Evolutionary conservation across 2,113 vertebrate species (phyloP).

Genomic region (Scartelaos histophorus): DNA sequence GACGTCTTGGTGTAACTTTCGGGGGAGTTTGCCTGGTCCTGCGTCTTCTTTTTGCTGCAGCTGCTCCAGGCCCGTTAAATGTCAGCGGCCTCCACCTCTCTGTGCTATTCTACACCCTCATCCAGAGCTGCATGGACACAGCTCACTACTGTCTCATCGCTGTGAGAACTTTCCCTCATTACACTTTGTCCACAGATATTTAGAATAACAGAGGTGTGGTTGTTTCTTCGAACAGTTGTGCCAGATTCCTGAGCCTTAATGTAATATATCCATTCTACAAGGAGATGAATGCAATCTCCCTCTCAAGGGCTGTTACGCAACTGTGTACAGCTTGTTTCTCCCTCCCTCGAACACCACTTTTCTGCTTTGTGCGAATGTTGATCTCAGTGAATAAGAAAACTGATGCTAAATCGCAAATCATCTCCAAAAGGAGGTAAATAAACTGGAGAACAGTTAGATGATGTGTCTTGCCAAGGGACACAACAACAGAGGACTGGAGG

Average conservation of each 20-base stretch:
- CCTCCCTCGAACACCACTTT: background rate
- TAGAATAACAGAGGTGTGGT: conserved; percentile 11
- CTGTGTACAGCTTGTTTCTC: background rate
- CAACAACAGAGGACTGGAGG: background rate
- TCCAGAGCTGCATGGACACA: conserved; percentile 24
- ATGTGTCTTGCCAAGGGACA: background rate
- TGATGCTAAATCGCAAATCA: background rate
- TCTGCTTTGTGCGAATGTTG: background rate
- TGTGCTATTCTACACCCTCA: conserved; percentile 48
- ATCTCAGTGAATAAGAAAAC: background rate
- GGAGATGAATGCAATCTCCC: background rate
- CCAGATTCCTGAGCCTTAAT: conserved; percentile 36
- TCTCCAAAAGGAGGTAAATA: background rate
- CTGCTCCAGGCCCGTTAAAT: conserved; percentile 68
- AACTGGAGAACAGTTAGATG: background rate
- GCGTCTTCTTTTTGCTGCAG: conserved; percentile 47
- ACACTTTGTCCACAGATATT: background rate
- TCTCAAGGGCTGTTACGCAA: background rate
- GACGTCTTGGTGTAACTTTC: background rate
- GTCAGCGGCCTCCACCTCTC: conserved; percentile 37
- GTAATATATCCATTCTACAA: conserved; percentile 15
- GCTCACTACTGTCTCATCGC: background rate
- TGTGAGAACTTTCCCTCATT: conserved; percentile 4
- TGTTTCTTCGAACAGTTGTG: conserved; percentile 8
- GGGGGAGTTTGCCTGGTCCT: background rate